Evolutionary conservation across 2,888 invertebrate genomes (phyloP), one percentile per base, ranked within the genome.

Genomic region (Drosophila neonasuta): DNA sequence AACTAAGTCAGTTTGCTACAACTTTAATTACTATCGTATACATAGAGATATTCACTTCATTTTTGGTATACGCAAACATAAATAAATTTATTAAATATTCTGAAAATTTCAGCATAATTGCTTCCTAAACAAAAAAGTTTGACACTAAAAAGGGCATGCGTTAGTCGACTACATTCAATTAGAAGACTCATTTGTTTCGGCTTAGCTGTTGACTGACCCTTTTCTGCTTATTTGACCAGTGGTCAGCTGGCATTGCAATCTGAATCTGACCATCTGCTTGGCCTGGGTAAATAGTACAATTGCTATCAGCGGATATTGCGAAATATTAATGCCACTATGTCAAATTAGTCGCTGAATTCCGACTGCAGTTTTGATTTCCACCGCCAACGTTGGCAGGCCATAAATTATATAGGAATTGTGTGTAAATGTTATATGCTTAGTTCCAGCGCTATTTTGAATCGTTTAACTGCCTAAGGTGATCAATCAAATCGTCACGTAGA

Each of bases 401-500:
- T 78, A 80, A 80, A 68, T 66, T 70, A 64, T 58, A 34, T 15
- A 39, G 7, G 39, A 39, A 34, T 34, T 34, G 34, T 34, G 34
- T 34, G 32, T 32, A 32, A 32, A 39, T n/a, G 13, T n/a, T 13
- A 41, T 36, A n/a, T 42, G 10, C 55, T 51, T 48, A 57, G 36
- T 49, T 17, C 15, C n/a, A 9, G 54, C 32, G 46, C 41, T 46
- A 48, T 52, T 62, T 55, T 39, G 34, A 51, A 71, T 71, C 51
- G 39, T 61, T 64, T 67, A 46, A 64, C 63, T 48, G 42, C 36
- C 52, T 7, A 36, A 64, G 81, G 81, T 77, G 82, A 84, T 84
- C 87, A 74, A 84, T 84, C 84, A 86, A 76, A 61, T 82, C 77
- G 69, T 82, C 85, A 78, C 69, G 39, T 60, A 58, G 34, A 59